Evolutionary conservation across 2,113 vertebrate species (phyloP), one percentile per base, ranked within the genome.

Genomic region (Chaetorhynchus papuensis): DNA sequence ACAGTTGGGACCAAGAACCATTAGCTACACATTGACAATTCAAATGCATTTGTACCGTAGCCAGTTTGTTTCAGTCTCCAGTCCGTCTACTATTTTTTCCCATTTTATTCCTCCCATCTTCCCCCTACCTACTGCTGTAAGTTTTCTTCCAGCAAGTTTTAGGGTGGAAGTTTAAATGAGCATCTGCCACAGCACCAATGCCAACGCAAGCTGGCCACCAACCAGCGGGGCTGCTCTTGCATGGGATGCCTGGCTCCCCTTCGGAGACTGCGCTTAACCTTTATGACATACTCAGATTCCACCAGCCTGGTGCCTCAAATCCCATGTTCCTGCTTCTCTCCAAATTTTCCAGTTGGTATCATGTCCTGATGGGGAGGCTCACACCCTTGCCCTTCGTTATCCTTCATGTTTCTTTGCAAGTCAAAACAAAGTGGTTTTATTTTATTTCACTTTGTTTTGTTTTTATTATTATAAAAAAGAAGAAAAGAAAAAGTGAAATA

Each of bases 81-180:
- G 47, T 57, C 35, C 30, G 33, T 87, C 39, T 75, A 91, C 42
- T 83, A 11, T 23, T 91, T 72, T 64, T 81, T 27, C 22, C 54
- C 12, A 7, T 68, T 94, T 90, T 31, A 37, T 16, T 87, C 42
- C 57, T 76, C 33, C 24, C 41, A n/a, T 53, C 45, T 76, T 41
- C 44, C 21, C 21, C 56, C 56, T 23, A 54, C 83, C 66, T 87
- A 87, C 60, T 71, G 63, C 74, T 86, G 35, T 81, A 93, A 77
- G 68, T 96, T 96, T 96, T 87, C 69, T 89, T 96, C 90, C 87
- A 96, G 84, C 61, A 94, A 80, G 95, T 96, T 95, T 96, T 77
- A 94, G 94, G 91, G 69, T 83, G 79, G 86, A 96, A 97, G 97
- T 97, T 98, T 98, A 98, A 98, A 98, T 97, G 98, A 98, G 98